These are phyloP conservation scores for Sphaerodactylus townsendi DNA, from an alignment of 2,113 vertebrate genomes.

Conservation along the genomic window DNA sequence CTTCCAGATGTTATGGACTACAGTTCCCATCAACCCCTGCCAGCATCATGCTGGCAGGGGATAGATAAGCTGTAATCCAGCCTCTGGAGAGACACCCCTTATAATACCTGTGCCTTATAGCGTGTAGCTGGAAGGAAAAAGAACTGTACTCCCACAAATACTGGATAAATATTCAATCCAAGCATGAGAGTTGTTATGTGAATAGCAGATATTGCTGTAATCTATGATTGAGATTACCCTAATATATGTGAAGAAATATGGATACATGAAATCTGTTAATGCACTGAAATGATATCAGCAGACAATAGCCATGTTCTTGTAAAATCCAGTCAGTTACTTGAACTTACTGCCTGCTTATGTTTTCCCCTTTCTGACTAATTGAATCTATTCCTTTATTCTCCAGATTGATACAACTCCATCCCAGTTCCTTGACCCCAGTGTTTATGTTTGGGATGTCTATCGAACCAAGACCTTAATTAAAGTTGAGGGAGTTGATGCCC, in stretches of 20 bases:
- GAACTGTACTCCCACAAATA: neutral
- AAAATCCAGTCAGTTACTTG: neutral
- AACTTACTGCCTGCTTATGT: neutral
- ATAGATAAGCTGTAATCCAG: too few species aligned
- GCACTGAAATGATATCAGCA: neutral
- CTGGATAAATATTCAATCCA: too few species aligned
- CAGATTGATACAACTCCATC: constrained; percentile 88
- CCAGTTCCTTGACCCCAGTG: constrained; percentile 87
- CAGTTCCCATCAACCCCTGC: too few species aligned
- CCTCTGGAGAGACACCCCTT: too few species aligned
- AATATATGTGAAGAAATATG: neutral
- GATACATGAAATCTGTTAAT: neutral
- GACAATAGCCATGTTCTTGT: neutral
- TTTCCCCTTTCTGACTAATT: neutral
- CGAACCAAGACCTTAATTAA: constrained; percentile 83
- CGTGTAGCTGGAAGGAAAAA: neutral
- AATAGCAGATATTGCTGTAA: constrained; percentile 10
- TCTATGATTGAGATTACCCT: fast-evolving
- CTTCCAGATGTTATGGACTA: too few species aligned
- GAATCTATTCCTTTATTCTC: constrained; percentile 20
- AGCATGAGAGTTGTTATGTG: neutral
- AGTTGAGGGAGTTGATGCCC: constrained; percentile 76
- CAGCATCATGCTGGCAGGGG: too few species aligned
- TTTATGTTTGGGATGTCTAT: constrained; percentile 92
- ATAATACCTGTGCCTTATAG: too few species aligned